phyloP scores from a whole-genome alignment of 2,888 invertebrate genomes.

The Linyphia triangularis region DNA sequence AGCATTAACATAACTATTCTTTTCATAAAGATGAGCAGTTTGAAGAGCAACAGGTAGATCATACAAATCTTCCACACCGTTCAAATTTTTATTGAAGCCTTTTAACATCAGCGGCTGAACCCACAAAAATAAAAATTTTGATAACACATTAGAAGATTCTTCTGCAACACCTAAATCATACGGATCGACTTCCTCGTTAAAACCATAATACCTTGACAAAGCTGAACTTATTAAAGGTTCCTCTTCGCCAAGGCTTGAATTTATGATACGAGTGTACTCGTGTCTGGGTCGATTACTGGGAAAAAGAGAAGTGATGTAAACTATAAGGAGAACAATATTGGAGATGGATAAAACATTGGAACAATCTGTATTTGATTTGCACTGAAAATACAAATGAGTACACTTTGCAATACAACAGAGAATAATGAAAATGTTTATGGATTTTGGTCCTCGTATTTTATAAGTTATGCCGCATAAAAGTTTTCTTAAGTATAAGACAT shows the following conservation, averaged over 20 bases:
- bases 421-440: slow-evolving; percentile 19
- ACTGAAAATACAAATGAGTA: slow-evolving; percentile 24
- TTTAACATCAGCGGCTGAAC: slow-evolving; percentile 65
- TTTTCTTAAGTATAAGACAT: slow-evolving; percentile 14
- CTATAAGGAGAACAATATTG: slow-evolving; percentile 14
- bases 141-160: slow-evolving; percentile 53
- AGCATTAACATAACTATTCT: not conserved
- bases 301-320: slow-evolving; percentile 37
- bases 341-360: not conserved
- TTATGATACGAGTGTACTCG: slow-evolving; percentile 1
- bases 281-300: not conserved
- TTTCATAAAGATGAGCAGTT: slow-evolving; percentile 33
- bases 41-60: slow-evolving; percentile 48
- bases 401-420: slow-evolving; percentile 18
- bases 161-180: slow-evolving; percentile 63
- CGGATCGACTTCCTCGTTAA: slow-evolving; percentile 52
- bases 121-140: slow-evolving; percentile 62
- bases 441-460: slow-evolving; percentile 29
- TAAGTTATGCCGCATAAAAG: slow-evolving; percentile 24
- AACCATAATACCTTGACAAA: slow-evolving; percentile 42
- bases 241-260: slow-evolving; percentile 31
- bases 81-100: slow-evolving; percentile 54
- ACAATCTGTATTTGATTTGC: not conserved
- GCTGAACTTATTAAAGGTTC: slow-evolving; percentile 44
- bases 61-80: slow-evolving; percentile 56